phyloP scores from a whole-genome alignment of 2,888 invertebrate genomes.

The Brassicogethes aeneus region DNA sequence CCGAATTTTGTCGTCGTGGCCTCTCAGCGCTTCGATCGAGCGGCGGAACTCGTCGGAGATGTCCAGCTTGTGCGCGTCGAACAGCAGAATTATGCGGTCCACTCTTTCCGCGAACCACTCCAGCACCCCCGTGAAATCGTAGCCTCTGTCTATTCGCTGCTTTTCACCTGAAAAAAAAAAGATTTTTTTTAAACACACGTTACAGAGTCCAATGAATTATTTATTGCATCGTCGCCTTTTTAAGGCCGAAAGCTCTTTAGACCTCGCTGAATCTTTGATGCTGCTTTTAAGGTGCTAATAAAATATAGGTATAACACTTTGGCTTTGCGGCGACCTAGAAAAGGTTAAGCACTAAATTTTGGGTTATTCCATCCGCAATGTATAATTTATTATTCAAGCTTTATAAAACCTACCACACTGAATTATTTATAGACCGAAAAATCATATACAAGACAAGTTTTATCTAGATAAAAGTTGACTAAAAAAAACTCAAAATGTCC shows the following conservation, averaged over 20 bases:
- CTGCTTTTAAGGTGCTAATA: neutral
- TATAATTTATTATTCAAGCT: too few species aligned
- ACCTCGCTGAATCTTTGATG: neutral
- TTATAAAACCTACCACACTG: too few species aligned
- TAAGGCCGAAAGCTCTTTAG: neutral
- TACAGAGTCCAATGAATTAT: neutral
- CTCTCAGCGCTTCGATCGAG: conserved; percentile 90
- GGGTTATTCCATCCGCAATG: too few species aligned
- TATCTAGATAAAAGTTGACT: too few species aligned
- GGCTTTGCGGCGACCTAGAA: neutral
- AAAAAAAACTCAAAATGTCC: too few species aligned
- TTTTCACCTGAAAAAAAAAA: conserved; percentile 81
- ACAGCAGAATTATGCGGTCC: conserved; percentile 91
- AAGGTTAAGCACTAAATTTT: too few species aligned
- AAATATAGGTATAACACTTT: neutral
- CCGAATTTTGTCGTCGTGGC: conserved; percentile 94
- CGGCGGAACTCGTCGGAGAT: conserved; percentile 97
- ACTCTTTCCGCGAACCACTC: conserved; percentile 99
- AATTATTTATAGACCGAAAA: too few species aligned
- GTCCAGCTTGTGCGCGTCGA: conserved; percentile 98
- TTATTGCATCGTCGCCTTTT: neutral
- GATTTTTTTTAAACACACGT: neutral
- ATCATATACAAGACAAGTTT: too few species aligned
- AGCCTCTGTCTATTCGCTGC: conserved; percentile 86
- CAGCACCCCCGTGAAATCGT: conserved; percentile 94